Conservation (phyloP, 1,140 invertebrate genomes). For the Sycophila sp. region DNA sequence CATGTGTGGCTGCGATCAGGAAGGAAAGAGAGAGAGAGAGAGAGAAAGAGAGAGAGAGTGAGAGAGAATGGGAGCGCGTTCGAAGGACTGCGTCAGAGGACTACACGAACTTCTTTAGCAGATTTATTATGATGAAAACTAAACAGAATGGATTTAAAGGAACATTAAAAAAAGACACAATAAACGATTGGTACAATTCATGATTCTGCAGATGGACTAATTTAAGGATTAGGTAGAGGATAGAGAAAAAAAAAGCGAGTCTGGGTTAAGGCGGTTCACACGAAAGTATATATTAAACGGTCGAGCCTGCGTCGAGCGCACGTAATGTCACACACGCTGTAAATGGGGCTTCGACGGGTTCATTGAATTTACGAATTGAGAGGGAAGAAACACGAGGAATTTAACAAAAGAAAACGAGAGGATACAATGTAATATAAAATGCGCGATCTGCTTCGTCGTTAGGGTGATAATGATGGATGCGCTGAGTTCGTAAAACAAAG, state of each 20-base stretch:
- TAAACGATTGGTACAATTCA: not conserved
- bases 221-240: conserved; percentile 2
- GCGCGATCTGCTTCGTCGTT: not conserved
- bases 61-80: too few relatives aligned
- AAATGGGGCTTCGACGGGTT: not conserved
- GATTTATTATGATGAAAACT: conserved; percentile 2
- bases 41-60: not conserved
- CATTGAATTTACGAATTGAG: not conserved
- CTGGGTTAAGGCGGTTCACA: not conserved
- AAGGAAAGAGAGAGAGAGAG: not conserved
- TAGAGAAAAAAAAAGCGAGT: not conserved
- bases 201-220: conserved; percentile 9
- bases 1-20: too few relatives aligned
- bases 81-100: too few relatives aligned
- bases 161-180: not conserved
- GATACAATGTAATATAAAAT: conserved; percentile 30
- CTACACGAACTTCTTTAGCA: not conserved
- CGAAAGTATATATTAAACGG: conserved; percentile 10
- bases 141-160: too few relatives aligned
- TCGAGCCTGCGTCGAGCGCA: not conserved
- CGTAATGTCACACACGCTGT: not conserved
- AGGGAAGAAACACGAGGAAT: too few relatives aligned
- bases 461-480: not conserved
- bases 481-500: not conserved
- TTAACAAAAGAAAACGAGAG: not conserved